phyloP scores from a whole-genome alignment of 1,140 invertebrate species.

The Protaetia brevitarsis region DNA sequence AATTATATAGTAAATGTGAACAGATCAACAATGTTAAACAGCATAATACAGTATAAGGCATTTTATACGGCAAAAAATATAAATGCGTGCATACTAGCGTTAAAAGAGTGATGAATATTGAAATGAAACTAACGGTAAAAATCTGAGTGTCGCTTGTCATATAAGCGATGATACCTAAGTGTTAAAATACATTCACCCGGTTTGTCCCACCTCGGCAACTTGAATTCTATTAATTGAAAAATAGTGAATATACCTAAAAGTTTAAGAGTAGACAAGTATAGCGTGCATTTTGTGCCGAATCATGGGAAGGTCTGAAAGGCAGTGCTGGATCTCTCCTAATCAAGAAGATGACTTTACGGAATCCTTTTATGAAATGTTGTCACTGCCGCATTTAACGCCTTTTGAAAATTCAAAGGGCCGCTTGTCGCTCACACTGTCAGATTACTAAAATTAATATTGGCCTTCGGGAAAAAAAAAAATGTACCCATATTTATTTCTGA shows the following conservation, averaged over 20 bases:
- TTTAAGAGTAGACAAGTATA: constrained; percentile 20
- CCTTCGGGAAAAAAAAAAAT: constrained; percentile 27
- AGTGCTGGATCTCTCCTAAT: constrained; percentile 33
- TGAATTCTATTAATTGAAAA: constrained; percentile 24
- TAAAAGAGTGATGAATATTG: no score
- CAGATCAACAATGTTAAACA: no score
- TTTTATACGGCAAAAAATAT: no score
- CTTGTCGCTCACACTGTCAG: constrained; percentile 37
- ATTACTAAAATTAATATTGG: constrained; percentile 38
- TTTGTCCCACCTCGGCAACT: not conserved
- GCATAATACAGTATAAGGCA: no score
- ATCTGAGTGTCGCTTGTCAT: not conserved
- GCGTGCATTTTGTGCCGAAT: constrained; percentile 28
- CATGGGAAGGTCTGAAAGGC: constrained; percentile 33
- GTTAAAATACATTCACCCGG: not conserved
- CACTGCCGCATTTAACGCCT: constrained; percentile 31
- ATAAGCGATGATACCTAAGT: no score
- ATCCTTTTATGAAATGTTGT: constrained; percentile 31
- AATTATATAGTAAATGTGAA: no score
- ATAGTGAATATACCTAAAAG: constrained; percentile 23
- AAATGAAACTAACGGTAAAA: no score
- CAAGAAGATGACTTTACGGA: constrained; percentile 33
- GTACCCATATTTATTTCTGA: constrained; percentile 24
- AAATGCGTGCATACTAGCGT: no score
- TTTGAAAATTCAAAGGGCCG: constrained; percentile 26